A percentile compares a stretch with the other conserved stretches of the same genome.
These are phyloP conservation scores for Lindbergichthys nudifrons DNA, from an alignment of 2,797 vertebrate species.

Conservation along the genomic window DNA sequence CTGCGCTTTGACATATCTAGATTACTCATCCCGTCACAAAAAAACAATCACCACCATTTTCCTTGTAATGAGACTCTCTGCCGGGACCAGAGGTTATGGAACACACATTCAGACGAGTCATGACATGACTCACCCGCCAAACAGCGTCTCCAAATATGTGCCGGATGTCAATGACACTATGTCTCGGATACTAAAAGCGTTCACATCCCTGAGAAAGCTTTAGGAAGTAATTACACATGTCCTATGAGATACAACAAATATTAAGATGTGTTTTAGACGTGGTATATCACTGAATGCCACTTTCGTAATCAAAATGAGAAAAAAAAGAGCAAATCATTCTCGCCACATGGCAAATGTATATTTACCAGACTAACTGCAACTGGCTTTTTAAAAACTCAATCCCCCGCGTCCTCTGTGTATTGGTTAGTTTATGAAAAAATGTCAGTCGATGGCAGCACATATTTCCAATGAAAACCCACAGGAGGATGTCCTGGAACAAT, in stretches of 20 bases:
- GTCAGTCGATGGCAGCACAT: constrained; percentile 67
- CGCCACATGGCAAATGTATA: constrained; percentile 31
- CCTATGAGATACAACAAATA: constrained; percentile 73
- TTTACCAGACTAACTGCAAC: constrained; percentile 59
- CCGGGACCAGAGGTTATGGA: constrained; percentile 70
- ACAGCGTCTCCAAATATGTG: constrained; percentile 67
- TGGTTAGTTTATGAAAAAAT: constrained; percentile 73
- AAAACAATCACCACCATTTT: constrained; percentile 69
- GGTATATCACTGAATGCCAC: constrained; percentile 33
- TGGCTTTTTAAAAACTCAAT: constrained; percentile 58
- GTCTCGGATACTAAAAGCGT: constrained; percentile 64
- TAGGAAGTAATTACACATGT: constrained; percentile 65
- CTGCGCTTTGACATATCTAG: constrained; percentile 69
- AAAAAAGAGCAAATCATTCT: constrained; percentile 24
- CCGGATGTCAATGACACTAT: constrained; percentile 78
- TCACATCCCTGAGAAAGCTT: constrained; percentile 74
- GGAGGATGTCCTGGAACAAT: constrained; percentile 81
- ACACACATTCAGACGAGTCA: constrained; percentile 70
- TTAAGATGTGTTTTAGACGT: constrained; percentile 55
- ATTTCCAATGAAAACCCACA: constrained; percentile 78
- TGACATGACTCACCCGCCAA: constrained; percentile 73
- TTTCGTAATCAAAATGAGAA: constrained; percentile 31
- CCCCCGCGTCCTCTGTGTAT: constrained; percentile 54
- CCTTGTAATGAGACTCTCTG: constrained; percentile 77
- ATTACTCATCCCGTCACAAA: constrained; percentile 59